Evolutionary conservation across 2,113 vertebrate species (phyloP), one percentile per base, ranked within the genome.

Genomic region (Atractosteus spatula): DNA sequence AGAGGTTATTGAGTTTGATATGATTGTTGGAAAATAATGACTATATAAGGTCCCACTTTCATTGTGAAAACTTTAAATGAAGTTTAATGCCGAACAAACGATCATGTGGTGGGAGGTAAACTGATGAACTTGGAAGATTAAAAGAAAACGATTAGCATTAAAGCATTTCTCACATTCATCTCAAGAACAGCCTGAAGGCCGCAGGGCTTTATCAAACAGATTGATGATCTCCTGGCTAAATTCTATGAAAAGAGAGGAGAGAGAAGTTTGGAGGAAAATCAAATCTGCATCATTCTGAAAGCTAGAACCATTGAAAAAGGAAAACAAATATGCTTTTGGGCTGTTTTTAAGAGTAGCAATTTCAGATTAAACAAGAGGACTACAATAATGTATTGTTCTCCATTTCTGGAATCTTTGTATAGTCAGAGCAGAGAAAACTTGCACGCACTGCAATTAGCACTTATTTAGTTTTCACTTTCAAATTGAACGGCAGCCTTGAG

Each of bases 301-400:
- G 55, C 61, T 65, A 68, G 29, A 76, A 71, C 82, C 76, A 74
- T 78, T 80, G 79, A 87, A 74, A 87, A 79, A 71, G 80, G 77
- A 12, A 78, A 81, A 75, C 74, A 76, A 75, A 66, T 77, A 78
- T 3, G 79, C 77, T 76, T 78, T 75, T 76, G 75, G 78, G 71
- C 47, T 71, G 76, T 82, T 84, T 86, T 85, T 82, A 78, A 86
- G 83, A 86, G 84, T 85, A 83, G 82, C 80, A 81, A 74, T 86
- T 86, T 82, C 68, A 84, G 82, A 85, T 85, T 79, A 87, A 82
- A 84, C 86, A 75, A 73, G 79, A 76, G 73, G 86, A 77, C 84
- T 84, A 78, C 85, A 83, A 77, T 74, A 70, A n/a, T 68, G 80
- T 76, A 73, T 81, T 78, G 77, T 77, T 76, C 80, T 10, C 55